Percentiles rank a stretch among this genome's conserved stretches.
These are phyloP conservation scores for Chrysomallon squamiferum DNA, from an alignment of 1,140 invertebrate species.

Conservation along the genomic window DNA sequence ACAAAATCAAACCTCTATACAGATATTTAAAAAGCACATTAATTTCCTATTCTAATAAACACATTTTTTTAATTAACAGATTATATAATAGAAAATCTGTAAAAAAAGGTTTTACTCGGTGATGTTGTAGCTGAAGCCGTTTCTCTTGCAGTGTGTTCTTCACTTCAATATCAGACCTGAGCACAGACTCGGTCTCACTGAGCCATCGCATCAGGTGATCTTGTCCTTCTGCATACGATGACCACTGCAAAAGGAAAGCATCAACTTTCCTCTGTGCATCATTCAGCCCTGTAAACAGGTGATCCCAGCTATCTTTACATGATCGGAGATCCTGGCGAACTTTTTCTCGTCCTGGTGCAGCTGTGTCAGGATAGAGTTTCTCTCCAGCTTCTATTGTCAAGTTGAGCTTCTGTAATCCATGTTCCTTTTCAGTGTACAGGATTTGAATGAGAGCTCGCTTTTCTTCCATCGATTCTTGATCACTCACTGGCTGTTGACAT, in stretches of 20 bases:
- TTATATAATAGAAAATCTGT: no score
- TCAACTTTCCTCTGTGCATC: slow-evolving; percentile 66
- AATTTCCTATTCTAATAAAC: no score
- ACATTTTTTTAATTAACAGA: no score
- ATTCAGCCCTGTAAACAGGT: slow-evolving; percentile 78
- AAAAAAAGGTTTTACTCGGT: slow-evolving; percentile 79
- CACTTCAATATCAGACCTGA: slow-evolving; percentile 73
- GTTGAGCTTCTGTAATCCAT: slow-evolving; percentile 79
- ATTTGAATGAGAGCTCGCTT: slow-evolving; percentile 68
- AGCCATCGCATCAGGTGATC: slow-evolving; percentile 81
- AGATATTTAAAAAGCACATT: no score
- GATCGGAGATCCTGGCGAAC: slow-evolving; percentile 80
- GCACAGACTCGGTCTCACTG: slow-evolving; percentile 81
- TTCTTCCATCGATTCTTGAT: slow-evolving; percentile 56
- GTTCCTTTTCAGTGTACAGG: slow-evolving; percentile 82
- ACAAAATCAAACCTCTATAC: no score
- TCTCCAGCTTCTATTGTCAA: slow-evolving; percentile 80
- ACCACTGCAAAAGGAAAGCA: slow-evolving; percentile 58
- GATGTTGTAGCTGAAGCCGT: slow-evolving; percentile 83
- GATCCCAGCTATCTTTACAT: slow-evolving; percentile 81
- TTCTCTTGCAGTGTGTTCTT: slow-evolving; percentile 84
- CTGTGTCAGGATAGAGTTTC: slow-evolving; percentile 87
- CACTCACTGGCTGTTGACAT: slow-evolving; percentile 45
- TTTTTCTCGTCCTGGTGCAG: slow-evolving; percentile 85
- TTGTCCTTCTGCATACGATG: slow-evolving; percentile 78